Evolutionary conservation across 1,140 invertebrate genomes (phyloP), one percentile per base, ranked within the genome.

Genomic region (Solen grandis): DNA sequence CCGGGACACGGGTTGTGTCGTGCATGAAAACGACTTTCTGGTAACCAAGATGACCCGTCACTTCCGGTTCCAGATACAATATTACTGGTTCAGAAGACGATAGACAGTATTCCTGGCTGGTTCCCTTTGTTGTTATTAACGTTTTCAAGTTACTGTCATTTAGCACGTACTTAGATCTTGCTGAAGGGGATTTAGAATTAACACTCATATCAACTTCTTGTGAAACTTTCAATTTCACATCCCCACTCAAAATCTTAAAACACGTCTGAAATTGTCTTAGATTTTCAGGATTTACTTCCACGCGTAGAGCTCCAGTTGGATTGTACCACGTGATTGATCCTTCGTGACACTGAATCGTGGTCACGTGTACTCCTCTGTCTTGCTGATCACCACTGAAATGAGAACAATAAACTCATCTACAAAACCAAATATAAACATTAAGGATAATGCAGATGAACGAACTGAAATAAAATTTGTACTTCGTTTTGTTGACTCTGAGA

Each of bases 61-160:
- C 46, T 29, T 81, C 86, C 46, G 86, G 76, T 82, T 88, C 87
- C 29, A 88, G 55, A 80, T 82, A 88, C 29, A 88, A 54, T 16
- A 81, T 50, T 29, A 88, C 75, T n/a, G 74, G 57, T 57, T 60
- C 59, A n/a, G 55, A 66, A 16, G 85, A 80, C n/a, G 22, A 19
- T 27, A 85, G 46, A 76, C 87, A 88, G 52, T 69, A 41, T 55
- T 87, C 87, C 3, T 69, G 35, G 59, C 77, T 82, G 31, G 60
- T 76, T 46, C 81, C 84, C 46, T 73, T 19, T 27, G 59, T 70
- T 29, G 69, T 70, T n/a, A 81, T 54, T 13, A 86, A 36, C 13
- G 77, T 29, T 62, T 77, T 79, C 16, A 88, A 74, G 46, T 81
- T 66, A 62, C 65, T 59, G 57, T 74, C 76, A 38, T 46, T 41